These are phyloP conservation scores for Phoxinus dragarum DNA, from an alignment of 2,797 vertebrate species.

Conservation along the genomic window DNA sequence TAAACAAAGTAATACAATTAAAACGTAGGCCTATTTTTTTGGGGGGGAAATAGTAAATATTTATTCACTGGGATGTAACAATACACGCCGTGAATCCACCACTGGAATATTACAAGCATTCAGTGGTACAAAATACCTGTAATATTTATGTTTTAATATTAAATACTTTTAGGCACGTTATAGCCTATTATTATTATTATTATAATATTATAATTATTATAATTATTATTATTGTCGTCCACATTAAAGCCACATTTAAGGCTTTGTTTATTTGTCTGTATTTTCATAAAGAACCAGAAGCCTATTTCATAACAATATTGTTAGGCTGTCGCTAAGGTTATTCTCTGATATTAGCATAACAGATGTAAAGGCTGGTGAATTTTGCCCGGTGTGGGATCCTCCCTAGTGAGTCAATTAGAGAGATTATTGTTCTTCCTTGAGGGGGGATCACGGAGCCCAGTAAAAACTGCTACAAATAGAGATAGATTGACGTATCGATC, in stretches of 20 bases:
- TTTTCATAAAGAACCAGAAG: neutral
- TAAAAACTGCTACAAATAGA: conserved; percentile 88
- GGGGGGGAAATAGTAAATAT: neutral
- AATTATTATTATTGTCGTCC: neutral
- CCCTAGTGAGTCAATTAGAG: conserved; percentile 99
- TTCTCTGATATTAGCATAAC: conserved; percentile 83
- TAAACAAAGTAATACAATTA: neutral
- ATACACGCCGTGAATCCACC: neutral
- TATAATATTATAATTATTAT: neutral
- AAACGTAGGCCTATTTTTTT: neutral
- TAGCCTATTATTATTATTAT: neutral
- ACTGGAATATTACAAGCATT: neutral
- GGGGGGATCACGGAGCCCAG: conserved; percentile 89
- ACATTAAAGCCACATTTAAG: neutral
- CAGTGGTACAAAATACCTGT: neutral
- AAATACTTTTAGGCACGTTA: neutral
- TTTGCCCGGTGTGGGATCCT: conserved; percentile 85
- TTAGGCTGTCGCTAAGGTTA: conserved; percentile 53
- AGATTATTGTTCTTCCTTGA: conserved; percentile 99
- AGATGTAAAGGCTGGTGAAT: conserved; percentile 90
- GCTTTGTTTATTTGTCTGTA: neutral
- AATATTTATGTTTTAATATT: neutral
- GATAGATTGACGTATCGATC: conserved; percentile 94
- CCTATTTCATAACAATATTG: conserved; percentile 32
- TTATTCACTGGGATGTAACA: neutral